Evolutionary conservation across 2,888 invertebrate genomes (phyloP).

Genomic region (Catocala sponsa): DNA sequence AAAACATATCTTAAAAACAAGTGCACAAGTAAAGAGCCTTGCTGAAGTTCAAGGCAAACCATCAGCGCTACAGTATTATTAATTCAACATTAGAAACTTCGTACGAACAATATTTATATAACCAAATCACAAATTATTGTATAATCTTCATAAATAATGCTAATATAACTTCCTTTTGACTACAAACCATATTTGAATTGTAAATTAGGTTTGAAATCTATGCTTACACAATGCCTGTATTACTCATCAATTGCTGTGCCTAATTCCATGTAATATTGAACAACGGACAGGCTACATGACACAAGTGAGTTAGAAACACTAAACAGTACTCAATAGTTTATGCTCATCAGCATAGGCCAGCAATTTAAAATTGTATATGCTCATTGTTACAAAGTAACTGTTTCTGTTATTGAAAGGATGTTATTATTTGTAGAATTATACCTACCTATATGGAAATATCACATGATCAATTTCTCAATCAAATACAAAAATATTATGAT

Average conservation of each 20-base stretch:
- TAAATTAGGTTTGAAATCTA: constrained; percentile 31
- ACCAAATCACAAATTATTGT: no score
- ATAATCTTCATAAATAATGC: not conserved
- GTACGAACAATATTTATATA: no score
- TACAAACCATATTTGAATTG: constrained; percentile 36
- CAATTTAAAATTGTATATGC: not conserved
- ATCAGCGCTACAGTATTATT: no score
- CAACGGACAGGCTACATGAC: no score
- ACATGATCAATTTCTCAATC: not conserved
- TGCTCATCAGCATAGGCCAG: no score
- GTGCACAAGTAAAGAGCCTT: not conserved
- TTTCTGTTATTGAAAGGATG: not conserved
- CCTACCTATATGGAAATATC: not conserved
- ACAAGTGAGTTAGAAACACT: no score
- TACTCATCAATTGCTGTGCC: not conserved
- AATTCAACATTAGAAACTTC: no score
- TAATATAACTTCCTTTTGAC: constrained; percentile 7
- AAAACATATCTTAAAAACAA: no score
- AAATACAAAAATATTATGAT: constrained; percentile 26
- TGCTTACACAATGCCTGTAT: constrained; percentile 10
- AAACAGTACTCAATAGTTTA: no score
- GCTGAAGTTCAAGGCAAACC: not conserved
- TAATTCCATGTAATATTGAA: no score
- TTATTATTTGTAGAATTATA: not conserved
- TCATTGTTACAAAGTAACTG: not conserved